phyloP scores from a whole-genome alignment of 2,113 vertebrate species.

The Calonectris borealis region DNA sequence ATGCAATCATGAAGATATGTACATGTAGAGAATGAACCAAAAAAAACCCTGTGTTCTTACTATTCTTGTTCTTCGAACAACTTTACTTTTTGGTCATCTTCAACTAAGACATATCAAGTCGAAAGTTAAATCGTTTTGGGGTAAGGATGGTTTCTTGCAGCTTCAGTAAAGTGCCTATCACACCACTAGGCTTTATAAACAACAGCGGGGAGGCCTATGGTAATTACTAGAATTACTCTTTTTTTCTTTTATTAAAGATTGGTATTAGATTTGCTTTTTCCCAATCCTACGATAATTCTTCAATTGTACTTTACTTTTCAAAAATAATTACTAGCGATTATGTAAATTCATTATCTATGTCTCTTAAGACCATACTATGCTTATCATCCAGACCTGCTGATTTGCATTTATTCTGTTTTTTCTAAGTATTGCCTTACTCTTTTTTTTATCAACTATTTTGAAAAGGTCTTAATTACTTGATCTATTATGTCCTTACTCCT shows the following conservation, averaged over 20 bases:
- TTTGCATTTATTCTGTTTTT: conserved; percentile 35
- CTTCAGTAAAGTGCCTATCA: not conserved
- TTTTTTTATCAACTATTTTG: conserved; percentile 50
- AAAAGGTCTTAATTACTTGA: conserved; percentile 60
- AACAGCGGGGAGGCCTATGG: not conserved
- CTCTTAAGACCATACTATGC: conserved; percentile 32
- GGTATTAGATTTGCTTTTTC: conserved; percentile 23
- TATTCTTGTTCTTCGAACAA: not conserved
- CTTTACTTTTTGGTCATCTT: not conserved
- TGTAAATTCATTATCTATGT: conserved; percentile 61
- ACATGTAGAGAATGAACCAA: not conserved
- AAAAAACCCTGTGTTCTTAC: not conserved
- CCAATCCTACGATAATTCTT: conserved; percentile 28
- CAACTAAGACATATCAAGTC: not conserved
- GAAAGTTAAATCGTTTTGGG: not conserved
- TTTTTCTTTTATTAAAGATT: conserved; percentile 9
- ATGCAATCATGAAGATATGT: not conserved
- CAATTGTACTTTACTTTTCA: conserved; percentile 38
- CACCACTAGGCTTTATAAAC: not conserved
- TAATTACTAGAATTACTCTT: conserved; percentile 16
- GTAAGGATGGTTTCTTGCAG: not conserved
- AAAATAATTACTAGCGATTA: conserved; percentile 58
- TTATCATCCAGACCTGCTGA: conserved; percentile 36
- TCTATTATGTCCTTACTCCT: conserved; percentile 34
- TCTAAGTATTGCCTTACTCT: conserved; percentile 22